phyloP scores from a whole-genome alignment of 2,797 vertebrate genomes.

The Micrastur ruficollis region DNA sequence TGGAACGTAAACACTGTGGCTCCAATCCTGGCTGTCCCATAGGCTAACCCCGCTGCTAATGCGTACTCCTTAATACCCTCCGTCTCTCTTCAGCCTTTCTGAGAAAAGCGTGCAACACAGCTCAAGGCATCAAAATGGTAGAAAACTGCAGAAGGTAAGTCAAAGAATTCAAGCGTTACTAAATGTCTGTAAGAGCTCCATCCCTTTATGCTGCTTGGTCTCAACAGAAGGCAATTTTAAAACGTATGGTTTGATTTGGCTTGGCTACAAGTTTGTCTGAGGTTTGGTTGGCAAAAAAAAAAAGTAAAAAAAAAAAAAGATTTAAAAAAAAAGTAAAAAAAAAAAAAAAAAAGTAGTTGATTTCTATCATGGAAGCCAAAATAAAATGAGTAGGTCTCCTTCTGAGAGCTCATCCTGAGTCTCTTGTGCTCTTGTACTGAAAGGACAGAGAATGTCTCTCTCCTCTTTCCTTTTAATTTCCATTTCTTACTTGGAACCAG shows the following conservation, averaged over 20 bases:
- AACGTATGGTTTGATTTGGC: not conserved
- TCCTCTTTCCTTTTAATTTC: too few species aligned
- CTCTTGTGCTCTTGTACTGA: too few species aligned
- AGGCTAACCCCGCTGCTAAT: not conserved
- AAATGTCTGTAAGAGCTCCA: not conserved
- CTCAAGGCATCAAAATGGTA: not conserved
- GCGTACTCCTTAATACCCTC: not conserved
- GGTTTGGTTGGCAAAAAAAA: not conserved
- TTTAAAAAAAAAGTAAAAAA: too few species aligned
- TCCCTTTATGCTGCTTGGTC: not conserved
- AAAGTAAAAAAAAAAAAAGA: too few species aligned
- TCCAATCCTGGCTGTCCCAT: not conserved
- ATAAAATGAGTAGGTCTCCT: not conserved
- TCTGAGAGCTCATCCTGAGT: too few species aligned
- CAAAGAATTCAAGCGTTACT: not conserved
- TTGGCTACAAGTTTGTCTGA: not conserved
- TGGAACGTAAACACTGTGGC: not conserved
- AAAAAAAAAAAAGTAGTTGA: not conserved
- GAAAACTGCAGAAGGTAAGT: not conserved
- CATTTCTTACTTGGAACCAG: not conserved
- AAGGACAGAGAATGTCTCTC: too few species aligned
- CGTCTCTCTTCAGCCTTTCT: not conserved
- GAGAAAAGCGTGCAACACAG: not conserved
- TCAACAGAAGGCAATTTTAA: not conserved
- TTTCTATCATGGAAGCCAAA: not conserved